These are phyloP conservation scores for Drosophila santomea DNA, from an alignment of 1,140 invertebrate genomes.

Conservation along the genomic window DNA sequence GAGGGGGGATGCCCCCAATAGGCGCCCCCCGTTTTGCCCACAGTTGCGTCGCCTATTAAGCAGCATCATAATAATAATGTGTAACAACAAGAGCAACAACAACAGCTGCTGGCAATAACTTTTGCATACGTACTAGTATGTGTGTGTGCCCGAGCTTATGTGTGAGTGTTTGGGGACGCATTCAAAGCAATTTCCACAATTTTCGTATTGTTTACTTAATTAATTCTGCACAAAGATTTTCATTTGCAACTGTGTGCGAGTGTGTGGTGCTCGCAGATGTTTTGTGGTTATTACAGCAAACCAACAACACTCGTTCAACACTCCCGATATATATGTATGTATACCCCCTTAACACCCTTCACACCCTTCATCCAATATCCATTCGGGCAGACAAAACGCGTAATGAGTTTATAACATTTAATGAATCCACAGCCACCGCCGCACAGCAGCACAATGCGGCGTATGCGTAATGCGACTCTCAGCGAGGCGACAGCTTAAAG, in stretches of 20 bases:
- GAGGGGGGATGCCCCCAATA: not conserved
- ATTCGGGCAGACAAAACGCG: conserved; percentile 54
- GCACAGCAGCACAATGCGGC: conserved; percentile 45
- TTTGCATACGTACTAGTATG: conserved; percentile 7
- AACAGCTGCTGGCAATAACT: conserved; percentile 74
- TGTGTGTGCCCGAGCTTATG: conserved; percentile 10
- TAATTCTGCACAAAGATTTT: conserved; percentile 81
- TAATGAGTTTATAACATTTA: conserved; percentile 82
- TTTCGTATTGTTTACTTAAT: conserved; percentile 83
- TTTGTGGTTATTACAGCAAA: conserved; percentile 74
- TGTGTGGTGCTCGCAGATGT: conserved; percentile 53
- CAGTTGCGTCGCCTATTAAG: conserved; percentile 59
- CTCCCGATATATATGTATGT: not conserved
- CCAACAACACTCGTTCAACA: conserved; percentile 39
- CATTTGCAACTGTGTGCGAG: conserved; percentile 48
- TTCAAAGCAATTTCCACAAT: conserved; percentile 82
- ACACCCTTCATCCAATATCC: conserved; percentile 1
- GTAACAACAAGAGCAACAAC: conserved; percentile 65
- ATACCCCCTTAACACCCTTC: not conserved
- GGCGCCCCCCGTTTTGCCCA: not conserved
- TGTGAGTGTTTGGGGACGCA: conserved; percentile 67
- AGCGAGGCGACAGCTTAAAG: conserved; percentile 18
- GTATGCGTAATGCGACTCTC: conserved; percentile 45
- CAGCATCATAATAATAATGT: conserved; percentile 80
- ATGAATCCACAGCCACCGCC: conserved; percentile 46